Evolutionary conservation across 1,140 invertebrate genomes (phyloP).

Genomic region (Drosophila gunungcola): DNA sequence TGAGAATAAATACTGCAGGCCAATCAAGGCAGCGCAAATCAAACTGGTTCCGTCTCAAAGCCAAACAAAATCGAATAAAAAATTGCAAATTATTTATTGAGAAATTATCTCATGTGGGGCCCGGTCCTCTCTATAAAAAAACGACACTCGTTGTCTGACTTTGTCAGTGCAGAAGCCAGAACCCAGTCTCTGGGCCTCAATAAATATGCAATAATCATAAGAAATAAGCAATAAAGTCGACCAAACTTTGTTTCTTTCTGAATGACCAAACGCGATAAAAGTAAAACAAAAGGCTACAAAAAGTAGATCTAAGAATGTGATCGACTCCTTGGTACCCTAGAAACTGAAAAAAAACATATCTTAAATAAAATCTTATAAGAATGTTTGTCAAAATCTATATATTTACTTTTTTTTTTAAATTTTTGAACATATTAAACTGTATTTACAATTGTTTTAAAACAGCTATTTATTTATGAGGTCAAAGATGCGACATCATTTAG

Average conservation of each 20-base stretch:
- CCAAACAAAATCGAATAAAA: conserved; percentile 29
- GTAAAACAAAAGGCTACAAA: conserved; percentile 15
- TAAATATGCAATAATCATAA: conserved; percentile 73
- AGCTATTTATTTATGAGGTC: not conserved
- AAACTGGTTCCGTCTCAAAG: conserved; percentile 57
- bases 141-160: conserved; percentile 25
- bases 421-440: too few species aligned
- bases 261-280: conserved; percentile 27
- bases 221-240: conserved; percentile 56
- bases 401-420: too few species aligned
- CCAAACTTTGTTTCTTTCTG: conserved; percentile 5
- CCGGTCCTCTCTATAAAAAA: conserved; percentile 40
- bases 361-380: too few species aligned
- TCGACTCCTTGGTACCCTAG: not conserved
- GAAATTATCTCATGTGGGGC: conserved; percentile 60
- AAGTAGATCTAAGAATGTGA: not conserved
- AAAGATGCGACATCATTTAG: not conserved
- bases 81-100: conserved; percentile 68
- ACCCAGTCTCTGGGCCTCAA: conserved; percentile 27
- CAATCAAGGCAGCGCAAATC: conserved; percentile 45
- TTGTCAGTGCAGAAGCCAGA: conserved; percentile 21
- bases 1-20: conserved; percentile 44
- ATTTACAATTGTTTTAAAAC: too few species aligned
- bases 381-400: too few species aligned
- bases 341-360: not conserved